Evolutionary conservation across 2,888 invertebrate species (phyloP).

Genomic region (Podotricha telesiphe): DNA sequence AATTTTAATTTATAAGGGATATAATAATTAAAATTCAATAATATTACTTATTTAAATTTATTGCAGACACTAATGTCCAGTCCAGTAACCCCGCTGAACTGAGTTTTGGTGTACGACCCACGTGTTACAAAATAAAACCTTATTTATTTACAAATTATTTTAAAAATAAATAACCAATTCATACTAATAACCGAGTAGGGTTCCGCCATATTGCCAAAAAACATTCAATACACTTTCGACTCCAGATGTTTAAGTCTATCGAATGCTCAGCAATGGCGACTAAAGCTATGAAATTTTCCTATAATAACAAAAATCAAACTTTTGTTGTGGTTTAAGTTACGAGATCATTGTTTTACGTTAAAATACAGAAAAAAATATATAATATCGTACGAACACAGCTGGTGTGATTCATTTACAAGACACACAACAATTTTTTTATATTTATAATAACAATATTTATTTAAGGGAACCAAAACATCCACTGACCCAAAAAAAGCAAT

Average conservation of each 20-base stretch:
- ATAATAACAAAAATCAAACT: slow-evolving; percentile 50
- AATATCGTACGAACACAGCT: slow-evolving; percentile 72
- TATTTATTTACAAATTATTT: slow-evolving; percentile 66
- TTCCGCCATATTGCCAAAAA: slow-evolving; percentile 25
- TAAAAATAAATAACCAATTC: slow-evolving; percentile 79
- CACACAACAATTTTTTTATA: slow-evolving; percentile 32
- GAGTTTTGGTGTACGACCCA: slow-evolving; percentile 70
- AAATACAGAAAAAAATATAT: slow-evolving; percentile 51
- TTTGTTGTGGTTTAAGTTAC: slow-evolving; percentile 65
- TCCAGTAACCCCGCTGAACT: slow-evolving; percentile 76
- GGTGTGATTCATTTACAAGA: slow-evolving; percentile 63
- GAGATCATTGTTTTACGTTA: slow-evolving; percentile 78
- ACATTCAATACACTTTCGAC: slow-evolving; percentile 27
- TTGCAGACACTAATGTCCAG: slow-evolving; percentile 81
- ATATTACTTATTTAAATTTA: slow-evolving; percentile 72
- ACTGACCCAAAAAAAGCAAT: background rate
- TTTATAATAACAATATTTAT: slow-evolving; percentile 16
- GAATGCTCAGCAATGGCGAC: slow-evolving; percentile 29
- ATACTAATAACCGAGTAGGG: slow-evolving; percentile 67
- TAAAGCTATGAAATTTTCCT: slow-evolving; percentile 47
- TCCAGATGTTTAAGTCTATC: slow-evolving; percentile 12
- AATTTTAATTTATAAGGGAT: too few species aligned
- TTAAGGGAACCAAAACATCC: slow-evolving; percentile 25
- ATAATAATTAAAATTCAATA: slow-evolving; percentile 49
- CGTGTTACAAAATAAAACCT: slow-evolving; percentile 65